Base-by-base conservation (phyloP, 2,113 vertebrate species). In the Takifugu flavidus region DNA sequence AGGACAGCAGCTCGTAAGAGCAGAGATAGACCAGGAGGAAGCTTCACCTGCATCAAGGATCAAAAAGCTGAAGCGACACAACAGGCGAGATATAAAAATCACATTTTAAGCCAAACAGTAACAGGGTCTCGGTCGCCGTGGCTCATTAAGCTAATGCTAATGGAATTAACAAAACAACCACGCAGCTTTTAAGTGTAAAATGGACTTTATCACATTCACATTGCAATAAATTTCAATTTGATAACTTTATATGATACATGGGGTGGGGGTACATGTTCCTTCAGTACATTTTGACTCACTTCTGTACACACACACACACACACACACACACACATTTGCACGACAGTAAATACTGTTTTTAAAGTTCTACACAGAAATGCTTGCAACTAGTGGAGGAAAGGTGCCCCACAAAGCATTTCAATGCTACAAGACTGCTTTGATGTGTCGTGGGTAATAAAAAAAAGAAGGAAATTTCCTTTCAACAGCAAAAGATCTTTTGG, bases 151-250 rank as follows among this genome's bases (percentile, higher is more conserved):
- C 7, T 31, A 31, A 10, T 6, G 11, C 7, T 10, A 34, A 39
- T 1, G 34, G 7, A 6, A 10, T 8, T 39, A 39, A 39, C 11
- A 39, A 39, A 39, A 39, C 34, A 8, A 39, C 34, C 34, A 39
- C 34, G 7, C 29, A 10, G 34, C 1, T 0, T 65, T 65, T 72
- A 74, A 74, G 70, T 87, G 85, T 82, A 89, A 86, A 86, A 86
- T 88, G 75, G 63, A 85, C 65, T 84, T 88, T 86, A 87, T 90
- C 82, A 91, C 88, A 87, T 90, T 90, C 86, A 89, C 80, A 78
- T 90, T 83, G 87, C 82, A 90, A 80, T 87, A 87, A 86, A 86
- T 87, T 78, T 88, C 77, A 79, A 74, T 88, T 83, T 86, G 74
- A 86, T 88, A 87, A 82, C 76, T 79, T 81, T 87, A 80, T 85